A percentile compares a stretch with the other conserved stretches of the same genome.
Conservation (phyloP, 2,797 vertebrate species). For the Pipistrellus pygmaeus region DNA sequence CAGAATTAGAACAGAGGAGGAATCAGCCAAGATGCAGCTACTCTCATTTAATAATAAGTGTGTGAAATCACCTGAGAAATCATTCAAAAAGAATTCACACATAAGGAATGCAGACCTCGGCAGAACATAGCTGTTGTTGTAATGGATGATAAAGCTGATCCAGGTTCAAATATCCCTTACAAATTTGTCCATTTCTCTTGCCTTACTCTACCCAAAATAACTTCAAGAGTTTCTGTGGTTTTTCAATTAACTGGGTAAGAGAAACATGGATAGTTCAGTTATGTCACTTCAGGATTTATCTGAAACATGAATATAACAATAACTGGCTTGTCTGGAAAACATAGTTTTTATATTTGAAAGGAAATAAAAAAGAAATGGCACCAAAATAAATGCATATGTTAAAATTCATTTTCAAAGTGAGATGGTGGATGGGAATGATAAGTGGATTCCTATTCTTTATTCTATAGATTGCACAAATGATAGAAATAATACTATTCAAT, state of each 20-base stretch:
- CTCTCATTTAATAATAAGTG: conserved; percentile 70
- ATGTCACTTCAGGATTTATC: background rate
- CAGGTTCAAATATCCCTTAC: background rate
- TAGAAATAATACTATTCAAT: background rate
- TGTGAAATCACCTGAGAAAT: conserved; percentile 64
- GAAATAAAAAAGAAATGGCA: background rate
- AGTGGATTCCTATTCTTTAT: background rate
- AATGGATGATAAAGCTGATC: background rate
- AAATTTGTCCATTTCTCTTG: background rate
- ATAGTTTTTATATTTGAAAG: background rate
- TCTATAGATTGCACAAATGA: background rate
- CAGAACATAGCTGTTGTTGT: background rate
- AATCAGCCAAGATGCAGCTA: conserved; percentile 50
- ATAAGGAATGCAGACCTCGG: background rate
- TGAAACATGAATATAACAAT: background rate
- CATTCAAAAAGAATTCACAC: conserved; percentile 48
- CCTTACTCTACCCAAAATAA: background rate
- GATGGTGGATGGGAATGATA: background rate
- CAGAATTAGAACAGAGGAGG: conserved; percentile 59
- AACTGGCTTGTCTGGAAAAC: conserved; percentile 35
- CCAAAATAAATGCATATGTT: background rate
- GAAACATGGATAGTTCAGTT: background rate
- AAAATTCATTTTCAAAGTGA: background rate
- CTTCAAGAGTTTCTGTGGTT: background rate
- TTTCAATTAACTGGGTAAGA: background rate